These are phyloP conservation scores for Leptobrachium ailaonicum DNA, from an alignment of 2,113 vertebrate species.

Conservation along the genomic window DNA sequence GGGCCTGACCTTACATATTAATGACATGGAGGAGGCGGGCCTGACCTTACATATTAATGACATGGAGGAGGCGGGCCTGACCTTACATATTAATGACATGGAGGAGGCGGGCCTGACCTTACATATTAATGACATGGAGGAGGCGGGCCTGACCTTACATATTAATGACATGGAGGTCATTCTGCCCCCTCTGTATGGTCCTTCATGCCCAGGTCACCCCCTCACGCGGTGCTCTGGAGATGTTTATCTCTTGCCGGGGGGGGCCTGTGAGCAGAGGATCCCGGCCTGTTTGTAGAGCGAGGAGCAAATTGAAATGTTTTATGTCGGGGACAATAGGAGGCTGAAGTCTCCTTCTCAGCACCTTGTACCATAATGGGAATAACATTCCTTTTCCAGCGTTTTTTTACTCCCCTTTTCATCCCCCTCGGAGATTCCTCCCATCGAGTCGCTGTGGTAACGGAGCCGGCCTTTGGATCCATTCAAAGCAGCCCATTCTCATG, in stretches of 20 bases:
- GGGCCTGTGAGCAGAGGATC: neutral
- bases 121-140: too few relatives aligned
- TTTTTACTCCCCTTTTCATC: neutral
- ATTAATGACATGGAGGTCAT: too few relatives aligned
- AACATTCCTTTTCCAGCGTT: neutral
- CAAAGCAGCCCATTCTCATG: neutral
- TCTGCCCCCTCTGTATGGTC: neutral
- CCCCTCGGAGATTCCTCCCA: neutral
- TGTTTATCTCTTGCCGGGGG: neutral
- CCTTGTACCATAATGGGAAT: neutral
- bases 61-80: too few relatives aligned
- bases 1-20: too few relatives aligned
- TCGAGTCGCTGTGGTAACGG: slow-evolving; percentile 38
- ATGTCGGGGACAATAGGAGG: neutral
- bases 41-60: too few relatives aligned
- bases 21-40: too few relatives aligned
- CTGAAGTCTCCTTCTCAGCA: too few relatives aligned
- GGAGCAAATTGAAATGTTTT: slow-evolving; percentile 1
- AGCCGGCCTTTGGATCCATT: slow-evolving; percentile 6
- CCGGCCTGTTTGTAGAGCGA: neutral
- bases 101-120: too few relatives aligned
- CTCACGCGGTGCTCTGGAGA: neutral
- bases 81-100: too few relatives aligned
- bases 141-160: too few relatives aligned
- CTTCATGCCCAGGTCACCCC: neutral